A percentile compares a stretch with the other conserved stretches of the same genome.
Evolutionary conservation across 2,888 invertebrate species (phyloP).

Genomic region (Heliconius cydno): DNA sequence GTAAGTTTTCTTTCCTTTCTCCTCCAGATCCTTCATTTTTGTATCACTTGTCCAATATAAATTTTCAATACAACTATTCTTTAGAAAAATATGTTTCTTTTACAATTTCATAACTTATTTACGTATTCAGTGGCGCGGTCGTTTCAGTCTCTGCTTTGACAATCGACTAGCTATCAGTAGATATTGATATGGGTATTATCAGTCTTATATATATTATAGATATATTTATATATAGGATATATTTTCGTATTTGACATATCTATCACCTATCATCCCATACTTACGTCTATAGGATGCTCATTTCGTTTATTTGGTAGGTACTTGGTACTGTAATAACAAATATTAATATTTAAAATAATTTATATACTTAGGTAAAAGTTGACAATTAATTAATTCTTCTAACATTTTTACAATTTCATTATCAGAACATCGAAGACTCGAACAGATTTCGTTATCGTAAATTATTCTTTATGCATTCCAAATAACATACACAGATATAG

Average conservation of each 20-base stretch:
- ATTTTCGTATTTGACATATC: neutral
- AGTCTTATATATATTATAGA: neutral
- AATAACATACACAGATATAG: neutral
- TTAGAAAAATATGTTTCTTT: neutral
- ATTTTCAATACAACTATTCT: neutral
- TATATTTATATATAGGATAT: neutral
- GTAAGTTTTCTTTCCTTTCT: conserved; percentile 47
- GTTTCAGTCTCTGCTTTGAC: conserved; percentile 25
- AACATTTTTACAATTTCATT: neutral
- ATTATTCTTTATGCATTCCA: conserved; percentile 1
- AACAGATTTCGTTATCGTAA: conserved; percentile 24
- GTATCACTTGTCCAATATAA: neutral
- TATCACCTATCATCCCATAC: neutral
- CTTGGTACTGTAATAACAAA: neutral
- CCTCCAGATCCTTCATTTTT: conserved; percentile 32
- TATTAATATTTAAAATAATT: neutral
- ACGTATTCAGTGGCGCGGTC: conserved; percentile 12
- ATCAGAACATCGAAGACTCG: neutral
- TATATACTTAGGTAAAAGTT: neutral
- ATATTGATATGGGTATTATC: conserved; percentile 42
- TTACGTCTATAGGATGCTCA: neutral
- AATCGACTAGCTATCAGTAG: conserved; percentile 33
- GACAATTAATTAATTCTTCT: neutral
- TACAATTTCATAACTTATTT: conserved; percentile 10
- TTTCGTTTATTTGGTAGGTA: neutral